A percentile compares a stretch with the other conserved stretches of the same genome.
Conservation (phyloP, 2,797 vertebrate genomes). For the Chaenodraco wilsoni region DNA sequence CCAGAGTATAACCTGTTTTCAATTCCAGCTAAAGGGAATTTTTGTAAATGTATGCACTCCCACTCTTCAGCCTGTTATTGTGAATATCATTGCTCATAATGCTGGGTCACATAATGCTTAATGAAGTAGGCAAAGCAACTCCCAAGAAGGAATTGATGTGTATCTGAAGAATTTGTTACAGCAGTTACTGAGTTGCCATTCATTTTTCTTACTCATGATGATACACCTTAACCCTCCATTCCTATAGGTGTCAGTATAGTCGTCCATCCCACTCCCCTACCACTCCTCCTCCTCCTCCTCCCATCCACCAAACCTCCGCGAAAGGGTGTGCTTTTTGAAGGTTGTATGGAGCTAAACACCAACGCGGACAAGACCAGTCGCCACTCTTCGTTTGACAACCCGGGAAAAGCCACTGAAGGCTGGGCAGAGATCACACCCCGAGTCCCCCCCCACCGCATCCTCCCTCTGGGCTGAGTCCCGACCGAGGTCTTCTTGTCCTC, state of each 20-base stretch:
- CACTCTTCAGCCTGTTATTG: not conserved
- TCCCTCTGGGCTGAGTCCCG: constrained; percentile 10
- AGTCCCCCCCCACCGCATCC: not conserved
- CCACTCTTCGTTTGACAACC: constrained; percentile 16
- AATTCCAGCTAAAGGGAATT: not conserved
- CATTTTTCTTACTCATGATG: not conserved
- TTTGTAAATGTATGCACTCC: constrained; percentile 20
- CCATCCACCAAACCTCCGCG: constrained; percentile 67
- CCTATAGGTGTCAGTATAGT: constrained; percentile 81
- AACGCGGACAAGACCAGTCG: constrained; percentile 13
- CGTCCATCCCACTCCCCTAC: constrained; percentile 14
- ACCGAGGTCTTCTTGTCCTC: constrained; percentile 46
- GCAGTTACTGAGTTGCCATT: not conserved
- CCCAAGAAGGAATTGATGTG: not conserved
- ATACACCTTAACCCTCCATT: constrained; percentile 70
- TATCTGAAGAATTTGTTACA: not conserved
- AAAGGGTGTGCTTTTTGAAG: constrained; percentile 81
- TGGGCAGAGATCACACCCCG: not conserved
- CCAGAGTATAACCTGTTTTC: not conserved
- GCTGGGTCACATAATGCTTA: constrained; percentile 5
- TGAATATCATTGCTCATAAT: constrained; percentile 21
- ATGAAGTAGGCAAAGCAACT: constrained; percentile 5
- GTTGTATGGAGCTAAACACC: constrained; percentile 70
- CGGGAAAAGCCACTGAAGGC: constrained; percentile 12
- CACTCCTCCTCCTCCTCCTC: constrained; percentile 33